Evolutionary conservation across 2,888 invertebrate species (phyloP).

Genomic region (Hyposoter didymator): DNA sequence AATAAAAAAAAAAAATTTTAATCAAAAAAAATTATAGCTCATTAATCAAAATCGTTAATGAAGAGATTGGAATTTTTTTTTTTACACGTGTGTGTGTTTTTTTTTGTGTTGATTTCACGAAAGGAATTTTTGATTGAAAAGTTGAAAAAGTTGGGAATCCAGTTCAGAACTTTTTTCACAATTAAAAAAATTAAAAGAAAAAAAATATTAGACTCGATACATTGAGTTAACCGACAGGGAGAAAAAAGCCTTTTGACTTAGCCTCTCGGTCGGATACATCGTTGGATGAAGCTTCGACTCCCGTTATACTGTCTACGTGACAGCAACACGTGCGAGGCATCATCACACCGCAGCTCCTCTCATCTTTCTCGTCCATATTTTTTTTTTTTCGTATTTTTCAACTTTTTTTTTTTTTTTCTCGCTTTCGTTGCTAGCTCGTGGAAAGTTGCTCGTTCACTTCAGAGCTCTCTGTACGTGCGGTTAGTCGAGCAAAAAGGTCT

Average conservation of each 20-base stretch:
- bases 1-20: background rate
- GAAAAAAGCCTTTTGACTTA: slow-evolving; percentile 15
- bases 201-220: background rate
- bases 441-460: slow-evolving; percentile 54
- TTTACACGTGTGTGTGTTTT: too few species aligned
- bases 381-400: slow-evolving; percentile 42
- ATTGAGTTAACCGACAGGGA: background rate
- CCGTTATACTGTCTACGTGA: slow-evolving; percentile 68
- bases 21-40: too few species aligned
- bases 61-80: too few species aligned
- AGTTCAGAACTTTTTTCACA: too few species aligned
- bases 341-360: slow-evolving; percentile 61
- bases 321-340: slow-evolving; percentile 73
- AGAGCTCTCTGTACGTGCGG: slow-evolving; percentile 38
- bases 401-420: slow-evolving; percentile 52
- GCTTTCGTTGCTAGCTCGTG: slow-evolving; percentile 53
- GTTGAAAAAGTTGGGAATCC: too few species aligned
- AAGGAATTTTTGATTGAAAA: too few species aligned
- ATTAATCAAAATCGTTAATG: too few species aligned
- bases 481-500: slow-evolving; percentile 45
- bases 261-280: slow-evolving; percentile 32
- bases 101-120: too few species aligned
- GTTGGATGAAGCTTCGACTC: slow-evolving; percentile 50
- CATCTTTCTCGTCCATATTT: background rate
- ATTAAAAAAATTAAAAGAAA: background rate